Conservation (phyloP, 2,888 invertebrate species). For the Calameuta idolon region DNA sequence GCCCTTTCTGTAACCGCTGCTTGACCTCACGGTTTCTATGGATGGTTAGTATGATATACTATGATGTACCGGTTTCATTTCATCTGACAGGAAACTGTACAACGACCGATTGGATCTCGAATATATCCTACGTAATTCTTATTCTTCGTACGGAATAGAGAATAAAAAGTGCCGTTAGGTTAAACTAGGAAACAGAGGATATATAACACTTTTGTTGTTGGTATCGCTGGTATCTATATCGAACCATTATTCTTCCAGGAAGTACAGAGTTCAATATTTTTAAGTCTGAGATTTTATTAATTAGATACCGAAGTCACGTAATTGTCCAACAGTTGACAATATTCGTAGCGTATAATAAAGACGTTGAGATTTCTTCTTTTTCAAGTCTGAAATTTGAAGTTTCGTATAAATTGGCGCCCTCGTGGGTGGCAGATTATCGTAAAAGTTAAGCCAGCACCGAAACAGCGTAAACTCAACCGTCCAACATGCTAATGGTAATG, state of each 20-base stretch:
- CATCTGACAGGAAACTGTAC: neutral
- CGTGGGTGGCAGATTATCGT: neutral
- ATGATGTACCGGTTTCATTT: neutral
- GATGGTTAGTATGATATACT: neutral
- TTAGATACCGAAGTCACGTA: too few relatives aligned
- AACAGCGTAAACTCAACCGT: neutral
- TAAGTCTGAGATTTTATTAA: neutral
- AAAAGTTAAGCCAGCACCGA: neutral
- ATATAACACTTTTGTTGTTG: neutral
- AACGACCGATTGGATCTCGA: neutral
- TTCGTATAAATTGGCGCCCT: neutral
- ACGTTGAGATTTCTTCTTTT: neutral
- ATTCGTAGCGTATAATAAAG: neutral
- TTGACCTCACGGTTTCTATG: conserved; percentile 25
- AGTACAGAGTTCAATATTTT: neutral
- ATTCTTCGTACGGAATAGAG: neutral
- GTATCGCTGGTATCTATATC: neutral
- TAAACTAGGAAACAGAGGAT: neutral
- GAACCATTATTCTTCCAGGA: neutral
- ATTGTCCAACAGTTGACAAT: neutral
- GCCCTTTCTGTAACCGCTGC: conserved; percentile 30
- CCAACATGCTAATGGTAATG: neutral
- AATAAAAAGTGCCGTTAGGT: neutral
- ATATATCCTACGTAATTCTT: neutral
- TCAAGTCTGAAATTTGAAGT: neutral